A percentile compares a stretch with the other conserved stretches of the same genome.
Conservation (phyloP, 2,113 vertebrate genomes). For the Pseudorhombus dupliciocellatus region DNA sequence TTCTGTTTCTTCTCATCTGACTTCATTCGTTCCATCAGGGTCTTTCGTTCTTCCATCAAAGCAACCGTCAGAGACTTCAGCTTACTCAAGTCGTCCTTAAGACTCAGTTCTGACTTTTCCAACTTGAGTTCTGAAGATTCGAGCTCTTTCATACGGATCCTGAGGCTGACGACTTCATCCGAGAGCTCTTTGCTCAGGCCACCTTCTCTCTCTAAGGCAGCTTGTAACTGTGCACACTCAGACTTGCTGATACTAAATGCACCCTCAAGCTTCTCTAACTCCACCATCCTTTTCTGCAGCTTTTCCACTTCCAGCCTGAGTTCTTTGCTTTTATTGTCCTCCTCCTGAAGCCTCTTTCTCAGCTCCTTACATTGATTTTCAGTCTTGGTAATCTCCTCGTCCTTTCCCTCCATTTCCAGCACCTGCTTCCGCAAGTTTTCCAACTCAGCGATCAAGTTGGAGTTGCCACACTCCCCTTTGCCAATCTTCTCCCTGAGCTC, state of each 20-base stretch:
- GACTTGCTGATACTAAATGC: constrained; percentile 88
- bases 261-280: constrained; percentile 91
- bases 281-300: constrained; percentile 91
- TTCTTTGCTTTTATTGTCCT: constrained; percentile 88
- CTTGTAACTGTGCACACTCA: constrained; percentile 88
- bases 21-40: constrained; percentile 90
- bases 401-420: constrained; percentile 97
- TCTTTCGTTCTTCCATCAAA: constrained; percentile 93
- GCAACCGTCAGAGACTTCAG: constrained; percentile 95
- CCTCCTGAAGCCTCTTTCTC: constrained; percentile 89
- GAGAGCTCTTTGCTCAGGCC: constrained; percentile 89
- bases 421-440: constrained; percentile 92
- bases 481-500: constrained; percentile 91
- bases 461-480: constrained; percentile 91
- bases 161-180: constrained; percentile 90
- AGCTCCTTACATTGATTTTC: constrained; percentile 92
- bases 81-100: constrained; percentile 95
- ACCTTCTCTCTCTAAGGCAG: constrained; percentile 90
- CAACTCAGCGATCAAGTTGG: constrained; percentile 91
- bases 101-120: constrained; percentile 91
- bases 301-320: constrained; percentile 92
- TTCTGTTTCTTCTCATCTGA: constrained; percentile 92
- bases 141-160: constrained; percentile 92
- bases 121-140: constrained; percentile 91
- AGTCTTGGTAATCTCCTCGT: constrained; percentile 94